Percentiles rank a stretch among this genome's conserved stretches.
Evolutionary conservation across 2,888 invertebrate species (phyloP).

Genomic region (Gymnoscelis rufifasciata): DNA sequence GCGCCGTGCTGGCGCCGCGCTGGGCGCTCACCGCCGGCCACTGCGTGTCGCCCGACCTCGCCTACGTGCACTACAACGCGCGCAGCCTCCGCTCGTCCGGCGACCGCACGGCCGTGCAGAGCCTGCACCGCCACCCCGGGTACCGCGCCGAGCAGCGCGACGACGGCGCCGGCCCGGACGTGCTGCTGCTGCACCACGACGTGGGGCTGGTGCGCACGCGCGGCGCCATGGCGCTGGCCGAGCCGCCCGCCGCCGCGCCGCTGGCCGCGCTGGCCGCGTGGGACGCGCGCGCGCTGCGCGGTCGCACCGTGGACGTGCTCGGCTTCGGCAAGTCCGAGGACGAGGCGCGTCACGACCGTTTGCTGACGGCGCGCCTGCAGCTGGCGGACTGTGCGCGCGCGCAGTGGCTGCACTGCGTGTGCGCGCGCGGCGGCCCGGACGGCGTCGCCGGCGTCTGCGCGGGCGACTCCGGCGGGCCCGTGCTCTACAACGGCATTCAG

Average conservation of each 20-base stretch:
- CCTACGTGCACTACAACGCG: constrained; percentile 57
- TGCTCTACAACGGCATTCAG: constrained; percentile 44
- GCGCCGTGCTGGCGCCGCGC: constrained; percentile 45
- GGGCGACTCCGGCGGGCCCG: constrained; percentile 68
- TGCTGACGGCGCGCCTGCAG: constrained; percentile 47
- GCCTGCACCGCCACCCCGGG: constrained; percentile 58
- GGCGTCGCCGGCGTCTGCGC: constrained; percentile 52
- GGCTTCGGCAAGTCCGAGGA: constrained; percentile 61
- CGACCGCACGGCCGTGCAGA: constrained; percentile 40
- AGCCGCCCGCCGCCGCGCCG: constrained; percentile 25
- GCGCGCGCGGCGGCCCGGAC: constrained; percentile 45
- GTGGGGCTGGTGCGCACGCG: constrained; percentile 61
- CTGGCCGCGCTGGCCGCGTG: constrained; percentile 32
- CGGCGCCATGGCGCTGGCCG: constrained; percentile 39
- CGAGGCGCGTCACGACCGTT: constrained; percentile 45
- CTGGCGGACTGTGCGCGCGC: constrained; percentile 48
- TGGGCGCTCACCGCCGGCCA: constrained; percentile 69
- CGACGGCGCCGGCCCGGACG: constrained; percentile 53
- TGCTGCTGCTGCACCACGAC: constrained; percentile 61
- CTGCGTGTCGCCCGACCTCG: constrained; percentile 49
- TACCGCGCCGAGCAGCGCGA: constrained; percentile 51
- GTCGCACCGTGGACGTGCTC: constrained; percentile 35
- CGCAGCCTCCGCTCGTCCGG: constrained; percentile 39
- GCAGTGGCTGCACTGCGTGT: constrained; percentile 51
- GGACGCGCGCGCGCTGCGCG: constrained; percentile 35